Conservation (phyloP, 2,888 invertebrate genomes). For the Lithosia quadra region DNA sequence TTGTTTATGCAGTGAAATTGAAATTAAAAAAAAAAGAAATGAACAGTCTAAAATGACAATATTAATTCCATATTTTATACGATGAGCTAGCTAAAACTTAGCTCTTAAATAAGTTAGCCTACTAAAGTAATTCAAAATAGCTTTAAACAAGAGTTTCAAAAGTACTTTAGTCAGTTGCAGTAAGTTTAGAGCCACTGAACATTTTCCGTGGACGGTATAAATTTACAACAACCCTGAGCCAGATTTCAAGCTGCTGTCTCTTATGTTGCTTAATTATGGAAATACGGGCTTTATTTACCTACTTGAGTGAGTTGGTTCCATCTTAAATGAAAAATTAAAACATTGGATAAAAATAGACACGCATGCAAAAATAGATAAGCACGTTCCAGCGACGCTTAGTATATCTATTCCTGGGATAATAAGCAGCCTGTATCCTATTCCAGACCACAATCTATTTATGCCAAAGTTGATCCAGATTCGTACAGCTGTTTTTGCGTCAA, state of each 20-base stretch:
- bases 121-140: neutral
- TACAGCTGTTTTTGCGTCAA: too few species aligned
- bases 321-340: neutral
- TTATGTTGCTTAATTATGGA: conserved; percentile 1
- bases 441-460: too few species aligned
- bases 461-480: too few species aligned
- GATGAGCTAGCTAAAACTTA: neutral
- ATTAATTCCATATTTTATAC: neutral
- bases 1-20: too few species aligned
- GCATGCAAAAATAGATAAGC: too few species aligned
- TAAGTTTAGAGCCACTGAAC: conserved; percentile 10
- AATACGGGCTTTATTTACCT: neutral
- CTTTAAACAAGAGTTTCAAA: conserved; percentile 12
- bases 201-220: neutral
- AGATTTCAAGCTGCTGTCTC: conserved; percentile 1
- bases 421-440: too few species aligned
- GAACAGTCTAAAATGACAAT: too few species aligned
- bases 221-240: neutral
- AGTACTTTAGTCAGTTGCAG: conserved; percentile 17
- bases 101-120: neutral
- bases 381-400: too few species aligned
- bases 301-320: neutral
- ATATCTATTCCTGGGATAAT: too few species aligned
- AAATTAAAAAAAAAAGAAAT: too few species aligned
- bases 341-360: neutral